Evolutionary conservation across 35 echinoderm and acorn worm genomes (phyloP), one percentile per base, ranked within the genome.

Genomic region (Ophioderma brevispina): DNA sequence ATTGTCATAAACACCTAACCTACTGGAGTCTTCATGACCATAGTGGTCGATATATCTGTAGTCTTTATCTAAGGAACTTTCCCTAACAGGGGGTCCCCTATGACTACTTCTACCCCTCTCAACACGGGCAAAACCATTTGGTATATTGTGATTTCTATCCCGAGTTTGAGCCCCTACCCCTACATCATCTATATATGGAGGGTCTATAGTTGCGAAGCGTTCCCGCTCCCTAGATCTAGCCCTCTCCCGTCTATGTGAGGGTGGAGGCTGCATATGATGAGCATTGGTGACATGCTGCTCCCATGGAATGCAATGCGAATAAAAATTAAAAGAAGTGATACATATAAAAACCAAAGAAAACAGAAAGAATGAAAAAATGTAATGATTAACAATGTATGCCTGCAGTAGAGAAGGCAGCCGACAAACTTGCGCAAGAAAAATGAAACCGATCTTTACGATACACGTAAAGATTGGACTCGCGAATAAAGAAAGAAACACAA

Each of bases 171-270:
- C n/a, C n/a, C n/a, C n/a, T 4, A 4, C 41, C 10, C 59, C 28
- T 70, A 70, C 28, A 13, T 70, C 59, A 70, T 70, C 59, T 70
- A 70, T 70, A 70, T 70, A 70, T 15, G 59, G 59, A 70, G 59
- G 59, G 59, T 70, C 59, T 70, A 70, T 30, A 70, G 59, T 70
- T 70, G 59, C 59, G 59, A 70, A 70, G 59, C 59, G 59, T 70
- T 70, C 59, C 59, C 59, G 59, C 59, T 70, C 59, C 59, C 59
- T 70, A 70, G 59, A 70, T 70, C n/a, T 70, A 70, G 59, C 59
- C n/a, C n/a, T n/a, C n/a, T n/a, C n/a, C 59, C 59, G 59, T 70
- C 59, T 70, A 70, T 70, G 59, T 70, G 59, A 2, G 59, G 15
- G 59, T 70, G 59, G 59, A 13, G 59, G 59, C 59, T 70, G 59